Evolutionary conservation across 2,113 vertebrate species (phyloP).

Genomic region (Mustelus asterias): DNA sequence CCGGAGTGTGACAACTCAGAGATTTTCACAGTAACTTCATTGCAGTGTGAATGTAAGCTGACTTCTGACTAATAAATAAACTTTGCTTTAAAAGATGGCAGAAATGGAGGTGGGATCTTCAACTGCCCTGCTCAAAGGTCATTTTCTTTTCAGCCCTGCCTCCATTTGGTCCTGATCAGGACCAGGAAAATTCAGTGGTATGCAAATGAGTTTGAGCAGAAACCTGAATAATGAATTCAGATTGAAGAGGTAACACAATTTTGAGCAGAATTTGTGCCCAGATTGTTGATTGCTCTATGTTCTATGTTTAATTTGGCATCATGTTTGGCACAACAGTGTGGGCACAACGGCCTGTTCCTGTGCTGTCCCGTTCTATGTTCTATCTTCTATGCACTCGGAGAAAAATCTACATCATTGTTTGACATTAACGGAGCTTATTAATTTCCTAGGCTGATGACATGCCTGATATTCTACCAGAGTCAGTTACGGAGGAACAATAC

Average conservation of each 20-base stretch:
- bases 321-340: too few species aligned
- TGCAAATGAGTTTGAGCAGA: background rate
- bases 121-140: background rate
- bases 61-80: too few species aligned
- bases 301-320: too few species aligned
- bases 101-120: background rate
- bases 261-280: background rate
- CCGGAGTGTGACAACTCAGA: too few species aligned
- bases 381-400: too few species aligned
- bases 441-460: conserved; percentile 71
- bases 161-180: background rate
- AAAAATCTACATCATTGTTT: background rate
- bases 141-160: background rate
- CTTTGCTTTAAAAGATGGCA: background rate
- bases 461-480: conserved; percentile 76
- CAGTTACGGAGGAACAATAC: conserved; percentile 85
- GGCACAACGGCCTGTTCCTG: too few species aligned
- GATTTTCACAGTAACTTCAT: too few species aligned
- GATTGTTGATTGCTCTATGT: background rate
- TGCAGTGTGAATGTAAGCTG: too few species aligned
- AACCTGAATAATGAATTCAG: background rate
- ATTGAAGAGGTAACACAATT: background rate
- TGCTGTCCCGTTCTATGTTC: too few species aligned
- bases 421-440: background rate
- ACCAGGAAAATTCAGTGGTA: background rate